Conservation (phyloP, 2,113 vertebrate species). For the Lophura nycthemera region DNA sequence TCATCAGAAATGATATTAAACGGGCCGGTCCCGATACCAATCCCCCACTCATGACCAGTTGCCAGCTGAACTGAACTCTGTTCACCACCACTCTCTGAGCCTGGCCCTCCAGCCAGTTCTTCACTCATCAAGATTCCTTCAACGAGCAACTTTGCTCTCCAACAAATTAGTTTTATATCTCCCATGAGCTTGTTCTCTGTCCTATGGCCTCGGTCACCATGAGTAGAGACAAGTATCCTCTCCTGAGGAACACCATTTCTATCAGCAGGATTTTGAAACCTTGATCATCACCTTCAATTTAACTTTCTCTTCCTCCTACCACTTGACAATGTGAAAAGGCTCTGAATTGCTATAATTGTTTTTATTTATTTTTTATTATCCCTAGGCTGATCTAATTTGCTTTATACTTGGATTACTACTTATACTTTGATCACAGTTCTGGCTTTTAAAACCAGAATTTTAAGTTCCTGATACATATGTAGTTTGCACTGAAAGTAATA, state of each 20-base stretch:
- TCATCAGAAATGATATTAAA: no score
- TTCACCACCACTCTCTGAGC: no score
- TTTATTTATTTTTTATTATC: neutral
- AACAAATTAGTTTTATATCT: accelerated
- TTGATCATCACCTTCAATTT: neutral
- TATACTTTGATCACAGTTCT: neutral
- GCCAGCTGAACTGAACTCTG: no score
- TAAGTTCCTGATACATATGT: neutral
- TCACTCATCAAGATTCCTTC: neutral
- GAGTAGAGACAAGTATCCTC: neutral
- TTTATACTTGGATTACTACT: neutral
- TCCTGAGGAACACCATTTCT: neutral
- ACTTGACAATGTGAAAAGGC: neutral
- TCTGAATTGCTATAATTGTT: neutral
- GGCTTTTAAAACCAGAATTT: neutral
- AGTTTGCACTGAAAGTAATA: no score
- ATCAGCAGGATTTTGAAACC: neutral
- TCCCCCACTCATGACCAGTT: no score
- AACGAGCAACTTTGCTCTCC: neutral
- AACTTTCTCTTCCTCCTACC: neutral
- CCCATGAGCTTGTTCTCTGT: neutral
- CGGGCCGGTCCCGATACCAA: no score
- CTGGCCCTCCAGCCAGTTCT: no score
- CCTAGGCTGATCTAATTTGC: neutral
- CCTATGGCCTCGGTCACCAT: neutral